Evolutionary conservation across 2,113 vertebrate species (phyloP).

Genomic region (human): GRCh38 chr18:64728001-64728500

Average conservation of each 20-base stretch:
- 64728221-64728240: neutral
- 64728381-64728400: neutral
- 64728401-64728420: neutral
- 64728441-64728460: neutral
- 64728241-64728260: neutral
- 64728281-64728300: neutral
- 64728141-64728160: neutral
- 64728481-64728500: neutral
- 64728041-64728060: neutral
- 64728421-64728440: neutral
- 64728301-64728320: neutral
- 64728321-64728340: neutral
- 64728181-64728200: neutral
- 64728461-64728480: neutral
- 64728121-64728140: neutral
- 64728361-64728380: neutral
- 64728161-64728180: neutral
- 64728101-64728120: neutral
- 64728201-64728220: neutral
- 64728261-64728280: fast-evolving
- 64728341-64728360: neutral
- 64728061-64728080: neutral
- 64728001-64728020: neutral
- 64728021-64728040: neutral
- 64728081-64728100: neutral